Percentiles rank a stretch among this genome's conserved stretches.
Evolutionary conservation across 2,888 invertebrate species (phyloP).

Genomic region (Drosophila percnosoma): DNA sequence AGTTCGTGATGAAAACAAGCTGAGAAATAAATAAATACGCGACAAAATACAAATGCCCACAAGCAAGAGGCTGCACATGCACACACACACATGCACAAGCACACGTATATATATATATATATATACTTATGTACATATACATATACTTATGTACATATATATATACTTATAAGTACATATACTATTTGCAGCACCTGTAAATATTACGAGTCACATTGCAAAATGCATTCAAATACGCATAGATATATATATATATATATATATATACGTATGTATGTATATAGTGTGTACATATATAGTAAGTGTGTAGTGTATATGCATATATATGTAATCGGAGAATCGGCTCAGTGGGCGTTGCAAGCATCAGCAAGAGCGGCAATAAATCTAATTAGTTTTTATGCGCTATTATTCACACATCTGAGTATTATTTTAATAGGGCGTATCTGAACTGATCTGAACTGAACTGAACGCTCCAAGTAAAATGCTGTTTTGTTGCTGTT

Average conservation of each 20-base stretch:
- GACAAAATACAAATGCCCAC: constrained; percentile 36
- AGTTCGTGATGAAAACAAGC: constrained; percentile 59
- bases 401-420: constrained; percentile 1
- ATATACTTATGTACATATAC: not conserved
- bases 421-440: constrained; percentile 1
- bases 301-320: not conserved
- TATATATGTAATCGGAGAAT: constrained; percentile 1
- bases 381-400: constrained; percentile 11
- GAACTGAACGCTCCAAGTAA: not conserved
- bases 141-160: not conserved
- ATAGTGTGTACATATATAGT: no score
- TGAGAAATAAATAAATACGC: constrained; percentile 45
- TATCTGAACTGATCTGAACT: not conserved
- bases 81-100: not conserved
- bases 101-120: not conserved
- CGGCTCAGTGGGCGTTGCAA: constrained; percentile 12
- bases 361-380: constrained; percentile 4
- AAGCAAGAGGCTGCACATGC: constrained; percentile 11
- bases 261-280: not conserved
- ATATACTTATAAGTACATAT: not conserved
- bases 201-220: not conserved
- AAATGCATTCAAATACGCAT: constrained; percentile 7
- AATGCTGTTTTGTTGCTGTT: not conserved
- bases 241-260: no score
- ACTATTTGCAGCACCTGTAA: constrained; percentile 10